Evolutionary conservation across 2,888 invertebrate genomes (phyloP).

Genomic region (Lysandra bellargus): DNA sequence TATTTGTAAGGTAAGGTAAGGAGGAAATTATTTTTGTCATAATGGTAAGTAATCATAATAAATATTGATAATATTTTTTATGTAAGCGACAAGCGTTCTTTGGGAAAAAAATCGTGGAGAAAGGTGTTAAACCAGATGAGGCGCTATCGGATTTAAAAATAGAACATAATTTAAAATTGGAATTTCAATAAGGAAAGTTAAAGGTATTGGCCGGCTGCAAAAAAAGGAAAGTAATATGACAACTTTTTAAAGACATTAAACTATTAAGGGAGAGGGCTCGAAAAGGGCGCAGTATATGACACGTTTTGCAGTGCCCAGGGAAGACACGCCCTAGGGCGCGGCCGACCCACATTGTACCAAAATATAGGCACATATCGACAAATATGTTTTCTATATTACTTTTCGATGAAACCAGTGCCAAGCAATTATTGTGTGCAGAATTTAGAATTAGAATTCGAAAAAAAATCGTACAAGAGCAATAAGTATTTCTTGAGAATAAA

Average conservation of each 20-base stretch:
- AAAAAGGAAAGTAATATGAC: conserved; percentile 3
- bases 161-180: not conserved
- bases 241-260: conserved; percentile 18
- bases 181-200: conserved; percentile 1
- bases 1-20: too few relatives aligned
- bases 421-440: not conserved
- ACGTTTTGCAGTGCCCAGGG: conserved; percentile 25
- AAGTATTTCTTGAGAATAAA: too few relatives aligned
- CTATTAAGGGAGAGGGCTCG: not conserved
- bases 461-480: not conserved
- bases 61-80: not conserved
- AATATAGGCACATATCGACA: not conserved
- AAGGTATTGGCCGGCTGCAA: not conserved
- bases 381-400: not conserved
- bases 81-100: not conserved
- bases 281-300: conserved; percentile 28
- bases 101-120: not conserved
- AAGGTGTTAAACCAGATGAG: conserved; percentile 10
- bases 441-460: not conserved
- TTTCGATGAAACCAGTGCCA: not conserved
- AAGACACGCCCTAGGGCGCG: conserved; percentile 26
- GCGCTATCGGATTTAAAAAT: not conserved
- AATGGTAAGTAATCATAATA: too few relatives aligned
- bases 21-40: too few relatives aligned
- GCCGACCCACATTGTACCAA: conserved; percentile 27